Percentiles rank a stretch among this genome's conserved stretches.
Conservation (phyloP, 1,140 invertebrate species). For the Platorchestia sp. region DNA sequence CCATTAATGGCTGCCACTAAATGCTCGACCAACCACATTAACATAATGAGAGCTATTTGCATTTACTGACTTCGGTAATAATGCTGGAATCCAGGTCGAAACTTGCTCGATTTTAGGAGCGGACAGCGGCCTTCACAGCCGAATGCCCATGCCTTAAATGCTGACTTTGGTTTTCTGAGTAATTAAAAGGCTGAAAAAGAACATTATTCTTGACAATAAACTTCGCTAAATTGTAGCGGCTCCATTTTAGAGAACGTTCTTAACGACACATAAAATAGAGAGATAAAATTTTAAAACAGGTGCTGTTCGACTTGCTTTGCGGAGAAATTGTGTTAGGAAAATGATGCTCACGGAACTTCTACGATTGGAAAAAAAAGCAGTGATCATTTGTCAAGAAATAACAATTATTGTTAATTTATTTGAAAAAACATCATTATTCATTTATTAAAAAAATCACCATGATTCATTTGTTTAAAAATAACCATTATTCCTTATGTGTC, state of each 20-base stretch:
- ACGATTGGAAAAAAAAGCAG: background rate
- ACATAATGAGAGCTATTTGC: conserved; percentile 43
- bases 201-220: background rate
- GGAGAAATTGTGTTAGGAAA: background rate
- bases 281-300: background rate
- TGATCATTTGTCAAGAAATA: too few relatives aligned
- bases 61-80: conserved; percentile 22
- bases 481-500: too few relatives aligned
- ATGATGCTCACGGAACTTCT: background rate
- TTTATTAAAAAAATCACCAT: too few relatives aligned
- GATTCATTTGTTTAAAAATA: too few relatives aligned
- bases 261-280: background rate
- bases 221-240: background rate
- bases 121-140: background rate
- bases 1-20: conserved; percentile 53
- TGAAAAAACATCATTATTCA: too few relatives aligned
- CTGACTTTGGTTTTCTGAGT: background rate
- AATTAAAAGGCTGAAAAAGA: background rate
- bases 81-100: background rate
- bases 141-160: background rate
- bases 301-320: background rate
- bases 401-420: too few relatives aligned
- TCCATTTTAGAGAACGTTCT: background rate
- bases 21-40: conserved; percentile 42
- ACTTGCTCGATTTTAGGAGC: background rate